Percentiles rank a stretch among this genome's conserved stretches.
Evolutionary conservation across 2,113 vertebrate genomes (phyloP).

Genomic region (Sisor rabdophorus): DNA sequence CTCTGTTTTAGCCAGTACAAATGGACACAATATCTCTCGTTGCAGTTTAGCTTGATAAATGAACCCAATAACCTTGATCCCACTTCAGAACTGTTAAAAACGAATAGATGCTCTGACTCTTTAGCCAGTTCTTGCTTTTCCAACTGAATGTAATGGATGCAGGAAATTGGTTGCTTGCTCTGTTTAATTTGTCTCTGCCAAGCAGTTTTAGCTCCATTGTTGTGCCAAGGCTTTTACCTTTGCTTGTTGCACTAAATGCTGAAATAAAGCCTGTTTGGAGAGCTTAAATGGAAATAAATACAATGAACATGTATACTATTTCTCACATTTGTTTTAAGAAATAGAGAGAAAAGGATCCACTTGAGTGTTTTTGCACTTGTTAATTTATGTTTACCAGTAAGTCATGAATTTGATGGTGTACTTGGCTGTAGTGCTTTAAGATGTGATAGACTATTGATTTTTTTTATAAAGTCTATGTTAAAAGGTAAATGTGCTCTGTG

Average conservation of each 20-base stretch:
- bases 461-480: neutral
- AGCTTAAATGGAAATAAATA: neutral
- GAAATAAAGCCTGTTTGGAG: conserved; percentile 19
- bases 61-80: conserved; percentile 42
- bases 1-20: conserved; percentile 31
- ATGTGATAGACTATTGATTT: neutral
- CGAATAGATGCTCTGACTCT: conserved; percentile 20
- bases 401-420: neutral
- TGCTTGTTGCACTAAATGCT: conserved; percentile 24
- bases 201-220: conserved; percentile 36
- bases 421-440: neutral
- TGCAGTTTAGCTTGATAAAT: conserved; percentile 46
- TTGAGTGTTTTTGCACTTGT: neutral
- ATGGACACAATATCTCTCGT: conserved; percentile 44
- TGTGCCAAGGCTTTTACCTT: conserved; percentile 25
- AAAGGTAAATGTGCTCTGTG: neutral
- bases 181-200: conserved; percentile 31
- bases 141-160: conserved; percentile 30
- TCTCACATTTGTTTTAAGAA: neutral
- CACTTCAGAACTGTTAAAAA: conserved; percentile 35
- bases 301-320: neutral
- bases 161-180: conserved; percentile 43
- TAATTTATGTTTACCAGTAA: neutral
- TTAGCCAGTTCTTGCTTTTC: conserved; percentile 27
- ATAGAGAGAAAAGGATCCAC: neutral